These are phyloP conservation scores for Teleogryllus occipitalis DNA, from an alignment of 1,140 invertebrate species.

Conservation along the genomic window DNA sequence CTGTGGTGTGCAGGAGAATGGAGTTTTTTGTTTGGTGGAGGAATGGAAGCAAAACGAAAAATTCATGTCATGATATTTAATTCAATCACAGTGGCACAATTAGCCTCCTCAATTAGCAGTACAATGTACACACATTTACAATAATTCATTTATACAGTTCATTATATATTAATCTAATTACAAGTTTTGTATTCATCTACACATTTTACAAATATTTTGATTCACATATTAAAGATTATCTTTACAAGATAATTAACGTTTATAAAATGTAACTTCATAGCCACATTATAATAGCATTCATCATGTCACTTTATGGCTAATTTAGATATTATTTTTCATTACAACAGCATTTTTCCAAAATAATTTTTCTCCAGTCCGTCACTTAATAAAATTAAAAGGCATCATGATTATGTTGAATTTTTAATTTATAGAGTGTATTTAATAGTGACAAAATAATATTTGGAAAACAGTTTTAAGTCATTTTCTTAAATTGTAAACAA, in stretches of 20 bases:
- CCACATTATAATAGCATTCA: background rate
- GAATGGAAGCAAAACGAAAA: too few relatives aligned
- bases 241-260: background rate
- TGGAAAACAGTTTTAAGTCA: background rate
- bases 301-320: background rate
- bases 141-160: conserved; percentile 6
- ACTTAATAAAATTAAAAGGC: background rate
- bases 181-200: background rate
- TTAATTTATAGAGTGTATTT: background rate
- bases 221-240: background rate
- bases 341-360: background rate
- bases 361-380: background rate
- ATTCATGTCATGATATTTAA: background rate
- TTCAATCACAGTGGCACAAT: background rate
- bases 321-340: background rate
- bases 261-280: background rate
- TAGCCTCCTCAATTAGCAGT: conserved; percentile 1
- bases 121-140: conserved; percentile 1
- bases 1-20: too few relatives aligned
- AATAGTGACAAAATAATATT: background rate
- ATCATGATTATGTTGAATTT: background rate
- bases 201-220: background rate
- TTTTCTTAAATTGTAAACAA: too few relatives aligned
- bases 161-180: background rate
- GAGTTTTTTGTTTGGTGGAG: too few relatives aligned